phyloP scores from a whole-genome alignment of 2,888 invertebrate species.

The Orgyia antiqua region DNA sequence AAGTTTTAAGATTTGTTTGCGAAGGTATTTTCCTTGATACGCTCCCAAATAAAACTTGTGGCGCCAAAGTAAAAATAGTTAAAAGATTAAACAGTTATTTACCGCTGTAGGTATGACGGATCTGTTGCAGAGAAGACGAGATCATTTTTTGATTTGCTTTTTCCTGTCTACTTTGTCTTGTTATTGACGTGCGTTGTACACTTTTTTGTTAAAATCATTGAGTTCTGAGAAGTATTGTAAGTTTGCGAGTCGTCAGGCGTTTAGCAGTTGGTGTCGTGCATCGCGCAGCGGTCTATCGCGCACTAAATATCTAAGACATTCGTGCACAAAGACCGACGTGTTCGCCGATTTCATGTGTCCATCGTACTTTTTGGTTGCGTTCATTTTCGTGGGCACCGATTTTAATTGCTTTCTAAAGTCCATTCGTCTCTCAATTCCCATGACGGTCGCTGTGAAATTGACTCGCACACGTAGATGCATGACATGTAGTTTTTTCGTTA shows the following conservation, averaged over 20 bases:
- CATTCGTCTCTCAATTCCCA: slow-evolving; percentile 73
- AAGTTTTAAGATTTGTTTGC: slow-evolving; percentile 42
- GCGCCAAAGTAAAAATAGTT: slow-evolving; percentile 25
- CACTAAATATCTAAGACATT: slow-evolving; percentile 24
- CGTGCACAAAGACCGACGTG: slow-evolving; percentile 41
- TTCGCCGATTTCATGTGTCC: slow-evolving; percentile 57
- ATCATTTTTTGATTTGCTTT: slow-evolving; percentile 26
- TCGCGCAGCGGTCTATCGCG: slow-evolving; percentile 22
- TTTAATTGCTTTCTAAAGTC: slow-evolving; percentile 76
- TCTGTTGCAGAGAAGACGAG: slow-evolving; percentile 12
- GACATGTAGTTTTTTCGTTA: slow-evolving; percentile 72
- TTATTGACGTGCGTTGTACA: slow-evolving; percentile 18
- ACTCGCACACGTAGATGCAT: slow-evolving; percentile 76
- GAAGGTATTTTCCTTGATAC: slow-evolving; percentile 32
- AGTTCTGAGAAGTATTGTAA: slow-evolving; percentile 37
- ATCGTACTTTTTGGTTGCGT: slow-evolving; percentile 54
- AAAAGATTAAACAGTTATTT: slow-evolving; percentile 20
- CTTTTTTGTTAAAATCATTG: slow-evolving; percentile 49
- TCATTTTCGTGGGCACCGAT: slow-evolving; percentile 53
- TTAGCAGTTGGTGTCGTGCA: slow-evolving; percentile 28
- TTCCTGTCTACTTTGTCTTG: slow-evolving; percentile 25
- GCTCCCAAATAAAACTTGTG: slow-evolving; percentile 32
- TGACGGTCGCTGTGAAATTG: slow-evolving; percentile 73
- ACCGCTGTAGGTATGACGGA: slow-evolving; percentile 14
- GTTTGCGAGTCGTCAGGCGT: too few relatives aligned